Evolutionary conservation across 2,113 vertebrate genomes (phyloP).

Genomic region (Cairina moschata): DNA sequence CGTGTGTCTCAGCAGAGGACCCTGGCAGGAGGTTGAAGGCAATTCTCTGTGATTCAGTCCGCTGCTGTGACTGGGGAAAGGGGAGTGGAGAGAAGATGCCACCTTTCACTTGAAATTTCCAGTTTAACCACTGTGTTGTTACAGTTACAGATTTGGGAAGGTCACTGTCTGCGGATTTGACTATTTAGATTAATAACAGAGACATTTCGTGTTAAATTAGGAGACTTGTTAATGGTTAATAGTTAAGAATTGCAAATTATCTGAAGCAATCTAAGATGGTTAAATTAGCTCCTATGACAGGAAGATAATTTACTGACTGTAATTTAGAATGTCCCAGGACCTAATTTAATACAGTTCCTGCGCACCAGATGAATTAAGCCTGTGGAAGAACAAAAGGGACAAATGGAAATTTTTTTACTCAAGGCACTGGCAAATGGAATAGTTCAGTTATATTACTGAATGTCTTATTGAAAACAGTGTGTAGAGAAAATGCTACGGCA

Average conservation of each 20-base stretch:
- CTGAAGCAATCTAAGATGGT: constrained; percentile 19
- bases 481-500: neutral
- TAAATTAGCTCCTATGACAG: constrained; percentile 45
- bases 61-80: neutral
- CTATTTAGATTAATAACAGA: constrained; percentile 27
- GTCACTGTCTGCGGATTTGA: neutral
- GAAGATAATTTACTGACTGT: constrained; percentile 32
- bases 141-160: neutral
- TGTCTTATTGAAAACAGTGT: neutral
- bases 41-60: neutral
- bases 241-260: constrained; percentile 49
- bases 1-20: accelerated
- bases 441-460: neutral
- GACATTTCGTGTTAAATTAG: constrained; percentile 4
- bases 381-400: neutral
- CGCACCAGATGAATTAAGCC: neutral
- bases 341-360: constrained; percentile 30
- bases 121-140: neutral
- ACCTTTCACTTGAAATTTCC: neutral
- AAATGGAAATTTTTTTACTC: neutral
- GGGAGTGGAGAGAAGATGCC: neutral
- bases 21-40: neutral
- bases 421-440: neutral
- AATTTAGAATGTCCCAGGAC: constrained; percentile 35
- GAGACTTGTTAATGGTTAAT: constrained; percentile 42